phyloP scores from a whole-genome alignment of 2,888 invertebrate genomes.

The Abrostola triplasia region DNA sequence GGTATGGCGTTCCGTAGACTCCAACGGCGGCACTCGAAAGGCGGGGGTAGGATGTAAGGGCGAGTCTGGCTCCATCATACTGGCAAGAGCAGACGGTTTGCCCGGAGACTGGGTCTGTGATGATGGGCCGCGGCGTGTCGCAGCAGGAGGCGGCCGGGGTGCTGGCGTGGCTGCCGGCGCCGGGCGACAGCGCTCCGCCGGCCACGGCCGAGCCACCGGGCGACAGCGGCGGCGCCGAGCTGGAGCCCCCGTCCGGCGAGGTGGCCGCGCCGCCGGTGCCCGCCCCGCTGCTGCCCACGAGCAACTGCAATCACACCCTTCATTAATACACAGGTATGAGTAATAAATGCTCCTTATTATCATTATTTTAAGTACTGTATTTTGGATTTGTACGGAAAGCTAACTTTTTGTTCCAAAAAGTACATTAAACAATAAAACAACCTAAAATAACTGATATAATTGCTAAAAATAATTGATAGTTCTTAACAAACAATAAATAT shows the following conservation, averaged over 20 bases:
- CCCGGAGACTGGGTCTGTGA: constrained; percentile 97
- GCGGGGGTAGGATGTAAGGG: constrained; percentile 93
- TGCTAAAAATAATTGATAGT: no score
- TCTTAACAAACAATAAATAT: no score
- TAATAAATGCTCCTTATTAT: no score
- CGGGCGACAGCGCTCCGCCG: constrained; percentile 88
- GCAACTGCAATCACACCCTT: constrained; percentile 86
- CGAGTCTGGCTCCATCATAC: constrained; percentile 96
- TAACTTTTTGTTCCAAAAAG: no score
- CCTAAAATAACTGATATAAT: no score
- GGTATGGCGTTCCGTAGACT: constrained; percentile 96
- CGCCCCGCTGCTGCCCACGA: constrained; percentile 93
- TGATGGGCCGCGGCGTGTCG: constrained; percentile 96
- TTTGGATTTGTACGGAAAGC: no score
- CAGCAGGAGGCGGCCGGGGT: constrained; percentile 91
- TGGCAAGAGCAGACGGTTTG: constrained; percentile 98
- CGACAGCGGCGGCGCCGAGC: constrained; percentile 92
- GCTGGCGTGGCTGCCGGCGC: constrained; percentile 86
- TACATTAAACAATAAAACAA: no score
- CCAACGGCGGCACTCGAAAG: constrained; percentile 93
- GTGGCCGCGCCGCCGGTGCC: constrained; percentile 92
- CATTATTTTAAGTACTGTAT: no score
- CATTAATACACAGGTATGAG: background rate
- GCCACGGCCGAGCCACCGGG: constrained; percentile 91
- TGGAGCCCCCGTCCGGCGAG: constrained; percentile 91